Evolutionary conservation across 2,113 vertebrate genomes (phyloP).

Genomic region (Candoia aspera): DNA sequence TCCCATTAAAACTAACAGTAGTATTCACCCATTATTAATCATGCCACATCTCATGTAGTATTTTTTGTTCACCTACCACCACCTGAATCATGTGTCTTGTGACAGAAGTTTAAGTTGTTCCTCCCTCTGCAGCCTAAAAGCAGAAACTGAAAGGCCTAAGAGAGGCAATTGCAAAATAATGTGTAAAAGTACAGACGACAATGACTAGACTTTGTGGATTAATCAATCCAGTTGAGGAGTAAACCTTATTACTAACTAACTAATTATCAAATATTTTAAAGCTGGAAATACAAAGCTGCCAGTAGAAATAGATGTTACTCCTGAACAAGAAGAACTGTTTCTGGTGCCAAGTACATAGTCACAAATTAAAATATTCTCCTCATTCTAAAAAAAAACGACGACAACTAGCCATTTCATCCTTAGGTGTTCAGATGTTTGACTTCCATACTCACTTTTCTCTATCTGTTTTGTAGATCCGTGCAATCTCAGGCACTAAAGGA

Average conservation of each 20-base stretch:
- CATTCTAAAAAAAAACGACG: neutral
- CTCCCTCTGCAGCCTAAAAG: conserved; percentile 23
- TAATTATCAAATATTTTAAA: conserved; percentile 4
- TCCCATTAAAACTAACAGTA: neutral
- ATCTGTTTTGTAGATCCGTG: conserved; percentile 99
- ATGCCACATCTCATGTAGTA: neutral
- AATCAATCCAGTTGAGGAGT: conserved; percentile 5
- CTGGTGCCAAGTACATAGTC: neutral
- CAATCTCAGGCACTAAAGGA: conserved; percentile 99
- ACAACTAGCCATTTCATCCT: neutral
- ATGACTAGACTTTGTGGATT: conserved; percentile 1
- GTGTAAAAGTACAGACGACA: neutral
- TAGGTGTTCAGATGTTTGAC: neutral
- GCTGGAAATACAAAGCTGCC: neutral
- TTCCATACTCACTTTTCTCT: conserved; percentile 95
- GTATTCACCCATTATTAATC: neutral
- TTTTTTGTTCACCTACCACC: conserved; percentile 24
- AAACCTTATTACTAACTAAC: conserved; percentile 5
- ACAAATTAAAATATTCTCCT: neutral
- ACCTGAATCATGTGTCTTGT: conserved; percentile 2
- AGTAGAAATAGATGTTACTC: neutral
- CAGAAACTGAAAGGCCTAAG: conserved; percentile 22
- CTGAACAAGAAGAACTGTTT: neutral
- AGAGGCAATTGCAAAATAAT: conserved; percentile 28
- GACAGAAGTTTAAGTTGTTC: conserved; percentile 17